Base-by-base conservation (phyloP, 2,888 invertebrate species). In the Drosophila mercatorum region DNA sequence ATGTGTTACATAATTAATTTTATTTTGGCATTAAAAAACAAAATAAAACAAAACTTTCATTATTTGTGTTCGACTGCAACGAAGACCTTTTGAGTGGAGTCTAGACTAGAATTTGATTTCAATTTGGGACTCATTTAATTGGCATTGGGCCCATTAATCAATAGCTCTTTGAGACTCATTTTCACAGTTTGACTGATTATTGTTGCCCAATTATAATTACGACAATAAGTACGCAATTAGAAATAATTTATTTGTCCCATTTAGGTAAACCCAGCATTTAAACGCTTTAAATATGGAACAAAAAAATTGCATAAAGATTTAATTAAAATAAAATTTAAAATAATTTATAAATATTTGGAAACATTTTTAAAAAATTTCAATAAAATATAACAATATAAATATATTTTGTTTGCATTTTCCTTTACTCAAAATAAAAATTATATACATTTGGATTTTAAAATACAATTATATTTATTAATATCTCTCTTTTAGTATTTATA, bases 91-190 rank as follows among this genome's bases (percentile, higher is more conserved):
- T 62, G 51, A 17, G 28, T 60, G 7, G 28, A 26, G 57, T 56
- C 55, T 51, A 38, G 47, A 44, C 43, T 53, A 66, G 53, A 66
- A 68, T 67, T 53, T 47, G 0, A 34, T 43, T 49, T 68, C 28
- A 64, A 46, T 62, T 62, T 1, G 52, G 68, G 56, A 70, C 72
- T 72, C 58, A 72, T 81, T 81, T 78, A 80, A 87, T 81, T 83
- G 62, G 34, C 70, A 52, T 44, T 44, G 46, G 49, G 22, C 52
- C 62, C 81, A 83, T 84, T 84, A 84, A 89, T 84, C 71, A 89
- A 73, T 71, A 68, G 65, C 61, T 49, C 56, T 68, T 64, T 63
- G 53, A 63, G 57, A 65, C 56, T 62, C 75, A 68, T 55, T 55
- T 41, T 26, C 36, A 61, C 56, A 58, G 10, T 47, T 44, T 51